Evolutionary conservation across 2,113 vertebrate genomes (phyloP).

Genomic region (Cynocephalus volans): DNA sequence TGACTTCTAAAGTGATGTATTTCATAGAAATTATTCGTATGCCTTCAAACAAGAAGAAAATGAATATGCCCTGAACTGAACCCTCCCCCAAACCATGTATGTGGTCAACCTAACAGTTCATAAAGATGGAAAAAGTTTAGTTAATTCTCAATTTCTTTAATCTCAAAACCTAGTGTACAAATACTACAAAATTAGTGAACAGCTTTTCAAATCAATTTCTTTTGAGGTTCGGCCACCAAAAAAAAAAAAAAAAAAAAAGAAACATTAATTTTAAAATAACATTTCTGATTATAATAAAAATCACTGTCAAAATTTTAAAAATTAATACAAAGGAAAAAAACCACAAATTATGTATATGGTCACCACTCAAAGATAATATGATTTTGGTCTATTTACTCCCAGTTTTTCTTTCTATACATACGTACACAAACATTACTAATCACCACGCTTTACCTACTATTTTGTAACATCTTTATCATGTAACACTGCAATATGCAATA

Average conservation of each 20-base stretch:
- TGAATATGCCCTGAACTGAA: background rate
- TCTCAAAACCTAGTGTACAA: slow-evolving; percentile 35
- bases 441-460: background rate
- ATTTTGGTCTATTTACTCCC: background rate
- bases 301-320: slow-evolving; percentile 14
- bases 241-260: slow-evolving; percentile 38
- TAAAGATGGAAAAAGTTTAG: background rate
- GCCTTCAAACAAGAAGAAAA: slow-evolving; percentile 34
- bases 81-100: background rate
- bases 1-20: background rate
- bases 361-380: background rate
- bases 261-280: slow-evolving; percentile 19
- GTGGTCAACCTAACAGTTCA: background rate
- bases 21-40: background rate
- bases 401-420: slow-evolving; percentile 5
- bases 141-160: background rate
- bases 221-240: background rate
- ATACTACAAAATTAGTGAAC: slow-evolving; percentile 26
- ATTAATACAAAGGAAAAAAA: slow-evolving; percentile 4
- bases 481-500: background rate
- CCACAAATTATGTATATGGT: background rate
- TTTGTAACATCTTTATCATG: background rate
- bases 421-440: background rate
- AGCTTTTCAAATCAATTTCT: slow-evolving; percentile 53
- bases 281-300: slow-evolving; percentile 39